Conservation (phyloP, 2,113 vertebrate species). For the Cinclus cinclus region DNA sequence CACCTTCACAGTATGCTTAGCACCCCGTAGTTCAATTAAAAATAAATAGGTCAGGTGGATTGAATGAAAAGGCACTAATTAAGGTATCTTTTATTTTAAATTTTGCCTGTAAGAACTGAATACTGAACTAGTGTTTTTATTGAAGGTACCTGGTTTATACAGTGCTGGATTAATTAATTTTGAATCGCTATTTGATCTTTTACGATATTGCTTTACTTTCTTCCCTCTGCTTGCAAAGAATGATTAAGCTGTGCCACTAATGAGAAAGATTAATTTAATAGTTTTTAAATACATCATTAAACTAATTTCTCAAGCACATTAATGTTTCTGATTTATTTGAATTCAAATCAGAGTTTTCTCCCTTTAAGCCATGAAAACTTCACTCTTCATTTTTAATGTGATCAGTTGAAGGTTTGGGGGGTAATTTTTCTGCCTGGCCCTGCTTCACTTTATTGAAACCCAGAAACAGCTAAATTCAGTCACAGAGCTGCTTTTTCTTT, state of each 20-base stretch:
- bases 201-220: constrained; percentile 49
- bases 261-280: constrained; percentile 62
- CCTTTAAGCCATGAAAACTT: not conserved
- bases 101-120: constrained; percentile 2
- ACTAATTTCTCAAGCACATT: constrained; percentile 36
- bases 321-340: constrained; percentile 43
- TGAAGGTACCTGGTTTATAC: constrained; percentile 25
- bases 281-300: constrained; percentile 70
- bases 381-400: not conserved
- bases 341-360: constrained; percentile 16
- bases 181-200: constrained; percentile 67
- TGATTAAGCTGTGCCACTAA: constrained; percentile 48
- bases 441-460: not conserved
- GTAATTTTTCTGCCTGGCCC: not conserved
- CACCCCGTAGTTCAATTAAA: constrained; percentile 34
- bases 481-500: not conserved
- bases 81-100: not conserved
- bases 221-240: constrained; percentile 11
- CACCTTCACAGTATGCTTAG: not conserved
- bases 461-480: not conserved
- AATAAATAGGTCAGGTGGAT: constrained; percentile 38
- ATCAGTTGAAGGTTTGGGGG: not conserved
- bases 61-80: constrained; percentile 29
- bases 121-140: not conserved
- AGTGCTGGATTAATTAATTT: constrained; percentile 61